A percentile compares a stretch with the other conserved stretches of the same genome.
These are phyloP conservation scores for Neria commutata DNA, from an alignment of 2,888 invertebrate species.

Conservation along the genomic window DNA sequence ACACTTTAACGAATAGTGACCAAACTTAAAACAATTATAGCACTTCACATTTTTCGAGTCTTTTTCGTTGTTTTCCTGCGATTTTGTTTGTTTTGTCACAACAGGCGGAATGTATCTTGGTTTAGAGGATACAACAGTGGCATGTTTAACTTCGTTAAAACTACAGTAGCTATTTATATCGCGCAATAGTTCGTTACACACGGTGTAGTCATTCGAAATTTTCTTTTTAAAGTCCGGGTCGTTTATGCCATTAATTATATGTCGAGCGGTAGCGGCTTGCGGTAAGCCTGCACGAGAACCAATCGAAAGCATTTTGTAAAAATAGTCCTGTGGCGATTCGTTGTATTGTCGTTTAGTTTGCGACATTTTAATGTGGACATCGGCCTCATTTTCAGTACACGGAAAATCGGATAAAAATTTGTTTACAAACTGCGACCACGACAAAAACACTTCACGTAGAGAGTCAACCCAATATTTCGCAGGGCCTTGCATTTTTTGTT, in stretches of 20 bases:
- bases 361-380: constrained; percentile 22
- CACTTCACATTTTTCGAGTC: constrained; percentile 7
- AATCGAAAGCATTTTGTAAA: constrained; percentile 20
- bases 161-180: constrained; percentile 18
- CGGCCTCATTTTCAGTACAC: constrained; percentile 18
- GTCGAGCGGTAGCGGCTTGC: constrained; percentile 11
- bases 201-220: constrained; percentile 14
- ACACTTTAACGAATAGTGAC: constrained; percentile 14
- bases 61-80: too few relatives aligned
- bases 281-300: constrained; percentile 12
- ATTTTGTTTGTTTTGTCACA: background rate
- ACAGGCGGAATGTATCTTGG: too few relatives aligned
- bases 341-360: constrained; percentile 14
- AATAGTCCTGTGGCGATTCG: constrained; percentile 19
- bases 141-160: constrained; percentile 5
- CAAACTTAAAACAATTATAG: constrained; percentile 21
- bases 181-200: constrained; percentile 13
- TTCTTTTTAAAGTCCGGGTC: constrained; percentile 14
- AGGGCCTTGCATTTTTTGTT: constrained; percentile 12
- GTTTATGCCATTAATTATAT: constrained; percentile 22
- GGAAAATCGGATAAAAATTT: constrained; percentile 18
- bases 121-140: too few relatives aligned
- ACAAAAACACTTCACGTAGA: background rate
- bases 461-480: constrained; percentile 24
- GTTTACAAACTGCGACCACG: constrained; percentile 15